Evolutionary conservation across 2,888 invertebrate genomes (phyloP), one percentile per base, ranked within the genome.

Genomic region (Tachina lurida): DNA sequence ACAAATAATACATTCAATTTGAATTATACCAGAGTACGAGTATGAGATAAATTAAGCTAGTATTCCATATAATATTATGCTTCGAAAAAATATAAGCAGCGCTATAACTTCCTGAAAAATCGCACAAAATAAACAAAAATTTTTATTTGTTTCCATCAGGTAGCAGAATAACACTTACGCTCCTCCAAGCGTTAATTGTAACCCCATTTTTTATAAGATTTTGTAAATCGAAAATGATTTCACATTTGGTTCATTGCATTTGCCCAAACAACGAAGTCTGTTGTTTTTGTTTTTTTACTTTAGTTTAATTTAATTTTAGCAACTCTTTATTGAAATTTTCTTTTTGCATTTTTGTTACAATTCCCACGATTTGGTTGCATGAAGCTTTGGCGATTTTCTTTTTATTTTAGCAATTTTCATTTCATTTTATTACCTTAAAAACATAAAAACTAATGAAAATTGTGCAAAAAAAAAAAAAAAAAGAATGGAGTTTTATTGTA

Each of bases 291-390:
- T 65, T 70, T 81, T 60, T 22, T 17, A 54, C 58, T 45, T 65
- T 54, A 17, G 22, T 43, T 60, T 41, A 49, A 68, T 67, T 81
- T 79, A 65, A 65, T 54, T 76, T 78, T 71, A 58, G n/a, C 73
- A 81, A 56, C 31, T 81, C 41, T 79, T 70, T 65, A 31, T 67
- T 78, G 45, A 2, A 47, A 9, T 60, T 73, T 13, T 41, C 19
- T 74, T 47, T 56, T 60, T 22, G 7, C 17, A 49, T 76, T 84
- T 82, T 71, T 83, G 76, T 62, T 80, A 77, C 76, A 75, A 86
- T 86, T 86, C 86, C 83, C 86, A 86, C 86, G 86, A 86, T 71
- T 73, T 83, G 76, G 85, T 58, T 77, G 70, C 63, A 47, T 71
- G 70, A 75, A 22, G 70, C 78, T 68, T 76, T 43, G 43, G 39